Evolutionary conservation across 2,113 vertebrate genomes (phyloP).

Genomic region (Carassius gibelio): DNA sequence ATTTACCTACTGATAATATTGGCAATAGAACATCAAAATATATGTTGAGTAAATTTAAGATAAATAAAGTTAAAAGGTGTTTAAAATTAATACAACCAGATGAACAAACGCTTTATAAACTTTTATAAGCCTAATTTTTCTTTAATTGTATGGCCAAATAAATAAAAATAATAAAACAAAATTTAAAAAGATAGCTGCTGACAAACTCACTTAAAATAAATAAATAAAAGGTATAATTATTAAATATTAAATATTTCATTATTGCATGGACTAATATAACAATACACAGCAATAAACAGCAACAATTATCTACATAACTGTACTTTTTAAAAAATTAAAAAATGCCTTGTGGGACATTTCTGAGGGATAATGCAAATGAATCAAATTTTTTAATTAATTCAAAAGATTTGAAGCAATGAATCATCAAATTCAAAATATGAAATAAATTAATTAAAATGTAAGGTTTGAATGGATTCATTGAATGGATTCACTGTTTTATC

Average conservation of each 20-base stretch:
- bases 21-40: no score
- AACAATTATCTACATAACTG: neutral
- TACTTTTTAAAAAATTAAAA: neutral
- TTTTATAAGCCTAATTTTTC: no score
- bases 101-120: no score
- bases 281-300: neutral
- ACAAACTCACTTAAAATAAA: no score
- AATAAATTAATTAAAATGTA: neutral
- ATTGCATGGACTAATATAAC: neutral
- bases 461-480: neutral
- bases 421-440: neutral
- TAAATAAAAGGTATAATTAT: no score
- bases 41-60: no score
- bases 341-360: neutral
- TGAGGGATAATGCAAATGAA: neutral
- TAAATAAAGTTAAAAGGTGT: no score
- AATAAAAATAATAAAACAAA: no score
- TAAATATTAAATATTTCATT: neutral
- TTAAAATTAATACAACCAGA: no score
- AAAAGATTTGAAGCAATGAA: neutral
- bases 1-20: no score
- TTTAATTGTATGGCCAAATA: no score
- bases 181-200: no score
- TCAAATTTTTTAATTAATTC: neutral
- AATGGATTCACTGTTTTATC: neutral